Evolutionary conservation across 2,113 vertebrate genomes (phyloP).

Genomic region (pig (Sus scrofa)): DNA sequence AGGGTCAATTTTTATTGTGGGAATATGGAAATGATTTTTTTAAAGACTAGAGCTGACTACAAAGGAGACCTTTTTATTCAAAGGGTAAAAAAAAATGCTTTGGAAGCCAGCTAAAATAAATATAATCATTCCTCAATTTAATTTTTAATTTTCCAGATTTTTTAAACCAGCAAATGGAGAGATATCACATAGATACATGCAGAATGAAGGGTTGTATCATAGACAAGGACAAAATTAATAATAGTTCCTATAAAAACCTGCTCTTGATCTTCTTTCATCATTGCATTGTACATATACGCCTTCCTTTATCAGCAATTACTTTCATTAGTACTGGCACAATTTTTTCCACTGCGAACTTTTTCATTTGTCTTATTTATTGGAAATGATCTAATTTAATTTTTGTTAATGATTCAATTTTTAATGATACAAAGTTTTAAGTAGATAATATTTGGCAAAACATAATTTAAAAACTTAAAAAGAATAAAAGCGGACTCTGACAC

Average conservation of each 20-base stretch:
- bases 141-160: conserved; percentile 55
- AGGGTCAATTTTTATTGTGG: conserved; percentile 16
- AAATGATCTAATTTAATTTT: conserved; percentile 34
- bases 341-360: conserved; percentile 34
- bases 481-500: neutral
- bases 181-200: neutral
- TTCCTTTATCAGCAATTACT: conserved; percentile 29
- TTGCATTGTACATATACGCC: neutral
- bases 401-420: conserved; percentile 62
- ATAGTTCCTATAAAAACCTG: neutral
- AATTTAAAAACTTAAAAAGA: conserved; percentile 15
- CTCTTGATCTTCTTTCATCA: conserved; percentile 18
- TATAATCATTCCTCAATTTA: conserved; percentile 16
- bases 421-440: conserved; percentile 34
- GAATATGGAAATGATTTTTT: conserved; percentile 12
- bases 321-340: neutral
- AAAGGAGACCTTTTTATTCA: conserved; percentile 32
- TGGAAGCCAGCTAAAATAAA: conserved; percentile 28
- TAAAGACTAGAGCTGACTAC: neutral
- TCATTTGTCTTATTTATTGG: neutral
- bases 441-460: conserved; percentile 44
- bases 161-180: conserved; percentile 49
- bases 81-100: neutral
- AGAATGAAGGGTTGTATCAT: neutral
- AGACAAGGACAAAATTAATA: conserved; percentile 23